phyloP scores from a whole-genome alignment of 2,888 invertebrate genomes.

The Spilarctia lutea region DNA sequence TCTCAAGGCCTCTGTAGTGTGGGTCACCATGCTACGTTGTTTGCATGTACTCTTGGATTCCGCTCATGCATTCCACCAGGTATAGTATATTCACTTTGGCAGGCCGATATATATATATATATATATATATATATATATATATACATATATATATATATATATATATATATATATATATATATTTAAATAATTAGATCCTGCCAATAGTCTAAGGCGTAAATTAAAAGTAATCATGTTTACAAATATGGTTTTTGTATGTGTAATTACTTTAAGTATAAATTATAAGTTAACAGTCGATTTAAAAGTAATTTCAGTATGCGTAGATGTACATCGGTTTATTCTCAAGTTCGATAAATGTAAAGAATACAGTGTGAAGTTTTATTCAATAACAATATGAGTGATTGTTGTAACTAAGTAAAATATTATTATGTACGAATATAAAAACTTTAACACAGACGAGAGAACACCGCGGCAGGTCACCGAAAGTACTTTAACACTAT shows the following conservation, averaged over 20 bases:
- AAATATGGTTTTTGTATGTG: constrained; percentile 1
- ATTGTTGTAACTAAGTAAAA: background rate
- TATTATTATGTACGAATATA: background rate
- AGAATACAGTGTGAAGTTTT: constrained; percentile 12
- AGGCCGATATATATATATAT: too few species aligned
- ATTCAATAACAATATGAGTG: background rate
- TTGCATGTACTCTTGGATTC: too few species aligned
- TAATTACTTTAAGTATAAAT: constrained; percentile 10
- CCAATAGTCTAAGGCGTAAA: constrained; percentile 9
- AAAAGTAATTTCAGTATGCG: background rate
- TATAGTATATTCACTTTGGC: too few species aligned
- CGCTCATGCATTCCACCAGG: too few species aligned
- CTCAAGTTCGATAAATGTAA: constrained; percentile 7
- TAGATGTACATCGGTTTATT: background rate
- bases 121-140: too few species aligned
- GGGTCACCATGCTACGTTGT: too few species aligned
- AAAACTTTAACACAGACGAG: background rate
- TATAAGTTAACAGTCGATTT: constrained; percentile 1
- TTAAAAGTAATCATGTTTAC: constrained; percentile 17
- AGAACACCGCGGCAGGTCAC: background rate
- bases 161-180: too few species aligned
- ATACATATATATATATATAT: too few species aligned
- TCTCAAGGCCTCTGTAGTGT: too few species aligned
- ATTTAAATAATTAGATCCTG: background rate
- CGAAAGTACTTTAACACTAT: constrained; percentile 1